phyloP scores from a whole-genome alignment of 2,888 invertebrate genomes.

The Punctoribates punctum region DNA sequence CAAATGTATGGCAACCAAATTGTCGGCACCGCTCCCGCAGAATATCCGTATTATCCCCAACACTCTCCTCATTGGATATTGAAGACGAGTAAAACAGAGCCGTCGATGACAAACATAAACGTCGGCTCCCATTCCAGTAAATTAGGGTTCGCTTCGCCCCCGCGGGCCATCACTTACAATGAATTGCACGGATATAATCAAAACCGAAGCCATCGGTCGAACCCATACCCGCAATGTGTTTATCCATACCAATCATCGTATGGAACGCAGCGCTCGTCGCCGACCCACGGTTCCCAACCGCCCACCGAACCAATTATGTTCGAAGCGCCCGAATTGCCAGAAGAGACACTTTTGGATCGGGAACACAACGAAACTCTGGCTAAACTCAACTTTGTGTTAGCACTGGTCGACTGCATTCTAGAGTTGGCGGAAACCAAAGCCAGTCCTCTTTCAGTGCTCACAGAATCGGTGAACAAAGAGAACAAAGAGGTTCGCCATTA shows the following conservation, averaged over 20 bases:
- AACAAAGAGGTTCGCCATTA: constrained; percentile 46
- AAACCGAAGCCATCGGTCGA: not conserved
- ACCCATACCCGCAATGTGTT: not conserved
- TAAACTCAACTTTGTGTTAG: constrained; percentile 93
- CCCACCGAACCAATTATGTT: constrained; percentile 59
- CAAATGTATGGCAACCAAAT: not conserved
- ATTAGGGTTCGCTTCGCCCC: not conserved
- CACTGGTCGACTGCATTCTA: constrained; percentile 88
- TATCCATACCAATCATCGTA: not conserved
- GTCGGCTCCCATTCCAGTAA: too few relatives aligned
- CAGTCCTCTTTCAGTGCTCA: constrained; percentile 50
- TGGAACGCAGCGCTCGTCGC: constrained; percentile 11
- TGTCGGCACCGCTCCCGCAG: not conserved
- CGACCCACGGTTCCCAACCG: not conserved
- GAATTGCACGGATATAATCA: not conserved
- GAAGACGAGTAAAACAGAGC: not conserved
- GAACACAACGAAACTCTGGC: constrained; percentile 96
- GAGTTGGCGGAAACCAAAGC: constrained; percentile 61
- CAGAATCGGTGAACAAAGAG: constrained; percentile 46
- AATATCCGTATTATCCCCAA: constrained; percentile 12
- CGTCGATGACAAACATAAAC: not conserved
- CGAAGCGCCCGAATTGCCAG: constrained; percentile 86
- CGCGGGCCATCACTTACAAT: not conserved
- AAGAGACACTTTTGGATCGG: constrained; percentile 89
- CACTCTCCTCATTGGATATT: not conserved